Evolutionary conservation across 1,140 invertebrate species (phyloP), one percentile per base, ranked within the genome.

Genomic region (Scaptomyza hsui): DNA sequence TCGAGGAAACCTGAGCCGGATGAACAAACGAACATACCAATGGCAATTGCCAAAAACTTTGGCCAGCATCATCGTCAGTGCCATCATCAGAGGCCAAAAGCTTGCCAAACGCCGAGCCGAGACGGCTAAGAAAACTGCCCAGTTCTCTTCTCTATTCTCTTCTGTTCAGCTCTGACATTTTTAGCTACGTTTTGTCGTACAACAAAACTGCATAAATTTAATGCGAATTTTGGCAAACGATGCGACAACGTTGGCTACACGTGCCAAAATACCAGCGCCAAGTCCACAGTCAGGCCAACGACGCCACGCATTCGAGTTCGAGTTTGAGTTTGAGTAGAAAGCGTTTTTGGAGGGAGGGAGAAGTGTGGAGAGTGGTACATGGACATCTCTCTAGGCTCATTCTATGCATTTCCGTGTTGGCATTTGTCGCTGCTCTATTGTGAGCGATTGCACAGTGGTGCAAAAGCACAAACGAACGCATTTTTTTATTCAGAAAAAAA

Each of bases 141-240:
- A 53, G 7, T 9, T 29, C 5, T 21, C 19, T 21, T 21, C 19
- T 29, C 2, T 29, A 2, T 29, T 29, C 26, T 29, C 0, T 29
- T 29, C 26, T 29, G 26, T 29, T 29, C 7, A 29, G 26, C 59
- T 67, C 67, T 57, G 72, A 68, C 72, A 80, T 80, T 80, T 71
- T 71, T 69, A 61, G 75, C 76, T 75, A 79, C 71, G 76, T 79
- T 75, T 29, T 65, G 57, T 63, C 65, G 72, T 77, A 80, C 81
- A 85, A 85, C 80, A 85, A 80, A 85, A 85, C 68, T 85, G 81
- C 77, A 86, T 86, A 86, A 86, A 86, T 86, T 86, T 86, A 86
- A 86, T 86, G 81, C 81, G 81, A 70, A 86, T 86, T 86, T 86
- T 86, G 81, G 81, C 81, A 86, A 76, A 59, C 82, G 82, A 70